Percentiles rank a stretch among this genome's conserved stretches.
Evolutionary conservation across 2,113 vertebrate genomes (phyloP).

Genomic region (Cinclus mexicanus): DNA sequence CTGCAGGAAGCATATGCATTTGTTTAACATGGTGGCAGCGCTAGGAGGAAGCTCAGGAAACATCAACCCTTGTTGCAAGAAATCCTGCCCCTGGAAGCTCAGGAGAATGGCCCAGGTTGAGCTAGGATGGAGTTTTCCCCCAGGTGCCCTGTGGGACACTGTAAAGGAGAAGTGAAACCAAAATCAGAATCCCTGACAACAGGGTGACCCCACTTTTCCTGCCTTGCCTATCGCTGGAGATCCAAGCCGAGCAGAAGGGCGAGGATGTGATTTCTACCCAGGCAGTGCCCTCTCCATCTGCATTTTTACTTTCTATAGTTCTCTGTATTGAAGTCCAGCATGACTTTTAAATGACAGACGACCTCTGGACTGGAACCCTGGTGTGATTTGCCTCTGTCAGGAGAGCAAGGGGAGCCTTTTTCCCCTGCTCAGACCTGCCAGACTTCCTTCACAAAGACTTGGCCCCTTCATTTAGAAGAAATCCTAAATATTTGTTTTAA

Average conservation of each 20-base stretch:
- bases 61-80: background rate
- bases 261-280: background rate
- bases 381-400: constrained; percentile 49
- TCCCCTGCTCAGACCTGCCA: constrained; percentile 31
- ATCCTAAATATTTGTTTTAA: constrained; percentile 74
- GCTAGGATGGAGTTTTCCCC: background rate
- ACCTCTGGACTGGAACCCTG: constrained; percentile 30
- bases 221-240: background rate
- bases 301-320: rapidly evolving
- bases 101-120: rapidly evolving
- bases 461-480: constrained; percentile 50
- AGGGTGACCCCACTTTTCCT: background rate
- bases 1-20: constrained; percentile 65
- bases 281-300: background rate
- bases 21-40: constrained; percentile 43
- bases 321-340: background rate
- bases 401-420: constrained; percentile 58
- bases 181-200: background rate
- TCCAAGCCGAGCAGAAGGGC: background rate
- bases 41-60: constrained; percentile 18
- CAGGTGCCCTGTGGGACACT: background rate
- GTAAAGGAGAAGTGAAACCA: background rate
- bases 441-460: constrained; percentile 45
- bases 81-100: background rate
- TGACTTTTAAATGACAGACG: background rate